A percentile compares a stretch with the other conserved stretches of the same genome.
Evolutionary conservation across 2,797 vertebrate genomes (phyloP).

Genomic region (Alcedo quadribrachys): DNA sequence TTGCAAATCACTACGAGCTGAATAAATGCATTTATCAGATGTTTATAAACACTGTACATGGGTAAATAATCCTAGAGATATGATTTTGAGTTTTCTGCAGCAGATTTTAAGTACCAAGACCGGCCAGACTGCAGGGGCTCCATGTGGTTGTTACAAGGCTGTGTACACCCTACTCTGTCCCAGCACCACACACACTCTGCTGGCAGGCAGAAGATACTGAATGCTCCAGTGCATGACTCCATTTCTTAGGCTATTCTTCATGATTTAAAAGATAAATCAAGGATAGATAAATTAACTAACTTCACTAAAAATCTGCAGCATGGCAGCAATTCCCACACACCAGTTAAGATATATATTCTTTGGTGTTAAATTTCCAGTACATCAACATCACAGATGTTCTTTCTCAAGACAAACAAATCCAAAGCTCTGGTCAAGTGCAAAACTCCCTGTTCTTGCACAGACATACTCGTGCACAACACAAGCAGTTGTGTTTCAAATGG

Average conservation of each 20-base stretch:
- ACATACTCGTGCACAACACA: background rate
- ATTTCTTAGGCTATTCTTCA: background rate
- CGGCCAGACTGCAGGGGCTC: background rate
- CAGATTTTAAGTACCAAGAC: background rate
- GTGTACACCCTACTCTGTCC: background rate
- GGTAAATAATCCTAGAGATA: background rate
- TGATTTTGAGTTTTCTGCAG: background rate
- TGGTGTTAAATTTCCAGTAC: background rate
- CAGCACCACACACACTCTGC: background rate
- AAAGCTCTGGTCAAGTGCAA: background rate
- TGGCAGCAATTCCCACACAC: background rate
- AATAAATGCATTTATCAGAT: background rate
- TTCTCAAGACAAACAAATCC: background rate
- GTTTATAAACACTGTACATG: background rate
- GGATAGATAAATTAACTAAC: background rate
- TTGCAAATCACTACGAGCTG: background rate
- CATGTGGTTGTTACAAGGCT: background rate
- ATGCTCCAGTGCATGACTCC: background rate
- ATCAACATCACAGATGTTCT: background rate
- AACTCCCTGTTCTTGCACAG: background rate
- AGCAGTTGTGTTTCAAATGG: background rate
- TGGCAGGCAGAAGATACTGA: background rate
- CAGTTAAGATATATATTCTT: background rate
- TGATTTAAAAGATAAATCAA: background rate
- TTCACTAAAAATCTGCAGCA: background rate